Base-by-base conservation (phyloP, 2,888 invertebrate species). In the Dynastes maya region DNA sequence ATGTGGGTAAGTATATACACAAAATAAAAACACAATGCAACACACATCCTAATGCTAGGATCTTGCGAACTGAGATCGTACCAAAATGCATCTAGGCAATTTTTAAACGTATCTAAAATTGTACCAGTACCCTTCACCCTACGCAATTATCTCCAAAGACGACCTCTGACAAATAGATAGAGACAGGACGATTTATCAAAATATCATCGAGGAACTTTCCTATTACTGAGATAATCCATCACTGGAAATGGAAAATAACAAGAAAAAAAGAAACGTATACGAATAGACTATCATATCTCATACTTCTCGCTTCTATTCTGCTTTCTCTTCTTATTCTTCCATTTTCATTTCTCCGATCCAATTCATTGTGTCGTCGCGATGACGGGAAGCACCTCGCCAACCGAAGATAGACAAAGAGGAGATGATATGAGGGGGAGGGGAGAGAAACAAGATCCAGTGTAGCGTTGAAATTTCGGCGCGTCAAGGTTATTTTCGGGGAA, bases 171-270 rank as follows among this genome's bases (percentile, higher is more conserved):
- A 68, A 6, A 58, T 58, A 16, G 29, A 32, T 27, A 68, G 51
- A 68, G 61, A 27, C 11, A 58, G 53, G 40, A 49, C 45, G 45
- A 74, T 74, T 74, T 74, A 74, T 74, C 72, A 74, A 74, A 74
- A 63, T 61, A 74, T 74, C 72, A 74, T 61, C 72, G 45, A 40
- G 72, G 40, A 74, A 40, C 45, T 22, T 40, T 61, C 27, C 72
- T 32, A 74, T 74, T 45, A 61, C 61, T 61, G 29, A 74, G 40
- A 74, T 63, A 74, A 74, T 74, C 61, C 72, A 74, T 74, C 72
- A 74, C 61, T 40, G 45, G 72, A 61, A 61, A 74, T 49, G 72
- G 40, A 61, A 72, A 72, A 58, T 45, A 61, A 61, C 61, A 74
- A 74, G 72, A 61, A 74, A 74, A 53, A 22, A 58, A 58, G 55